Evolutionary conservation across 2,113 vertebrate species (phyloP).

Genomic region (Podarcis cretensis): DNA sequence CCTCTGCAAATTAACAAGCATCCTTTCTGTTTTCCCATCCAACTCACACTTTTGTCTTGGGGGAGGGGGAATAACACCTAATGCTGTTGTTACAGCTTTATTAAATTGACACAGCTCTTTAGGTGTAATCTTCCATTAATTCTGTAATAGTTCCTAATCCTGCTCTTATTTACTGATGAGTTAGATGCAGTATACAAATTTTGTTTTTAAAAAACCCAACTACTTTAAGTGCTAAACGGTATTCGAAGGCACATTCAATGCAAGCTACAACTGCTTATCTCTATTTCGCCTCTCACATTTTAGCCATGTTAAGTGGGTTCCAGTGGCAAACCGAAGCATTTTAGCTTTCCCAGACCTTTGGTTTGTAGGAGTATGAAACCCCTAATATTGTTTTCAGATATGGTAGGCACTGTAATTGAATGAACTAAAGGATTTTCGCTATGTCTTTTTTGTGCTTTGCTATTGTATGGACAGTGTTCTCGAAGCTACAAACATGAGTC

Average conservation of each 20-base stretch:
- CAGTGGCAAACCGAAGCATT: too few species aligned
- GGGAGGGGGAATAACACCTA: background rate
- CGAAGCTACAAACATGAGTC: too few species aligned
- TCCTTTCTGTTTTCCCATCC: background rate
- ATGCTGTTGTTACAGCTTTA: background rate
- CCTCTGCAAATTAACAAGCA: background rate
- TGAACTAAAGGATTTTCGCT: too few species aligned
- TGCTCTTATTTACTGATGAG: background rate
- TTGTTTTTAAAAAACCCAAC: background rate
- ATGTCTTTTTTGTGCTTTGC: too few species aligned
- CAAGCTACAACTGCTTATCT: background rate
- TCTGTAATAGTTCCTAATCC: background rate
- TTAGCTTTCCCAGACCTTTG: background rate
- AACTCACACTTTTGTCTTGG: too few species aligned
- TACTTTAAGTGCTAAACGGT: background rate
- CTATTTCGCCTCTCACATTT: background rate
- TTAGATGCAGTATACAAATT: background rate
- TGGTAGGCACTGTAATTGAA: too few species aligned
- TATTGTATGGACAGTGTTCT: too few species aligned
- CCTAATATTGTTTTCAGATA: too few species aligned
- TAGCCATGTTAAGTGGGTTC: too few species aligned
- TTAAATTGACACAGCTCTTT: background rate
- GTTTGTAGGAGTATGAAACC: background rate
- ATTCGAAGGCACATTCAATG: background rate
- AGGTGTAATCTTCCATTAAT: background rate